Percentiles rank a stretch among this genome's conserved stretches.
These are phyloP conservation scores for Cheilosia urbana DNA, from an alignment of 2,888 invertebrate species.

Conservation along the genomic window DNA sequence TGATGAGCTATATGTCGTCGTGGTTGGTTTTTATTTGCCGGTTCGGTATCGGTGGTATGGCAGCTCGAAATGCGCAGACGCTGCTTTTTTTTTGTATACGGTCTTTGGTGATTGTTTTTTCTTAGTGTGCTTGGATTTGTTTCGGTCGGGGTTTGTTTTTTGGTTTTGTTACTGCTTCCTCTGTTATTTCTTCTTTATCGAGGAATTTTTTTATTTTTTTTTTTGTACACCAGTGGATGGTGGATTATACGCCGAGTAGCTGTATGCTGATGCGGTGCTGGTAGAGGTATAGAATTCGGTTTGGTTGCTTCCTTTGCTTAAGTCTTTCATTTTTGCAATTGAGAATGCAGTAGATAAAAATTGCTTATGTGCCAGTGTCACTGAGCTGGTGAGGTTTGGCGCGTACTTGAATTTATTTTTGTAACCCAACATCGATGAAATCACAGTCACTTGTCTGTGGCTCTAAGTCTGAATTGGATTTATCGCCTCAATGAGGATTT, in stretches of 20 bases:
- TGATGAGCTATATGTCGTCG: conserved; percentile 62
- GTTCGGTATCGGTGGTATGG: conserved; percentile 35
- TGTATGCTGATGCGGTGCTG: conserved; percentile 3
- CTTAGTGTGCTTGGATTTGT: conserved; percentile 22
- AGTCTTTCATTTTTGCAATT: conserved; percentile 60
- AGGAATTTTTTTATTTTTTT: conserved; percentile 34
- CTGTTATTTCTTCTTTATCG: conserved; percentile 52
- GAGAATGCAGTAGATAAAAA: conserved; percentile 62
- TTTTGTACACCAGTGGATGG: neutral
- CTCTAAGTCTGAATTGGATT: conserved; percentile 4
- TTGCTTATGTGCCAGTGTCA: conserved; percentile 59
- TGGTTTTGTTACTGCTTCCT: conserved; percentile 27
- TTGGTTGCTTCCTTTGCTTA: conserved; percentile 38
- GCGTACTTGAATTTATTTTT: conserved; percentile 59
- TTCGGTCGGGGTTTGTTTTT: neutral
- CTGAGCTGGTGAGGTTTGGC: conserved; percentile 22
- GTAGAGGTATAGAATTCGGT: conserved; percentile 23
- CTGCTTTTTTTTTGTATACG: conserved; percentile 41
- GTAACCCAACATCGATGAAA: conserved; percentile 41
- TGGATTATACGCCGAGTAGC: neutral
- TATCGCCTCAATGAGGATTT: conserved; percentile 12
- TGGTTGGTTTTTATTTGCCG: conserved; percentile 61
- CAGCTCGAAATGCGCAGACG: conserved; percentile 69
- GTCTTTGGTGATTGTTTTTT: conserved; percentile 35
- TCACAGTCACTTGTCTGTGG: conserved; percentile 16